Conservation (phyloP, 2,113 vertebrate genomes). For the Australoheros scitulus region DNA sequence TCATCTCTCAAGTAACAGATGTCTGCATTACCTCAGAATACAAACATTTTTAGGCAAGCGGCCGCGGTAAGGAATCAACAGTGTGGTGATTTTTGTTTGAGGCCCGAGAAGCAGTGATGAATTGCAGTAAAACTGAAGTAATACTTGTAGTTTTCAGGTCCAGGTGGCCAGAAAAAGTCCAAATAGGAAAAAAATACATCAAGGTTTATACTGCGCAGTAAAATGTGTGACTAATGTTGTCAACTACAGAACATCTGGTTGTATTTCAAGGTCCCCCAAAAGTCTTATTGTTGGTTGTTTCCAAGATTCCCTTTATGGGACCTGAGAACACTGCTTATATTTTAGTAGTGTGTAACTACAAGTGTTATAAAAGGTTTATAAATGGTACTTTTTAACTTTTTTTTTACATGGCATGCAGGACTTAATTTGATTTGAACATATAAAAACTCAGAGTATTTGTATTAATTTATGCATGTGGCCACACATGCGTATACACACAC, state of each 20-base stretch:
- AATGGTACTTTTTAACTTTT: neutral
- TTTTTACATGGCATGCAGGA: neutral
- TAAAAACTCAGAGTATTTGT: neutral
- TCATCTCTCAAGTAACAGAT: conserved; percentile 1
- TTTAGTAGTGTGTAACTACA: neutral
- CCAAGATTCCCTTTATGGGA: conserved; percentile 1
- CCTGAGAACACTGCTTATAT: neutral
- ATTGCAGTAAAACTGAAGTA: neutral
- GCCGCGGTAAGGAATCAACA: neutral
- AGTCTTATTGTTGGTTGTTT: conserved; percentile 13
- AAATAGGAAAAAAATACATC: neutral
- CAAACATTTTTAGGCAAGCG: neutral
- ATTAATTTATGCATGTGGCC: neutral
- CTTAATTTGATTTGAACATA: neutral
- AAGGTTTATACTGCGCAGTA: neutral
- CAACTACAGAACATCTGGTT: conserved; percentile 7
- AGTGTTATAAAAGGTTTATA: conserved; percentile 7
- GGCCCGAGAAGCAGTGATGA: neutral
- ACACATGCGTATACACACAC: too few relatives aligned
- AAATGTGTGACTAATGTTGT: conserved; percentile 12
- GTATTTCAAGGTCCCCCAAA: neutral
- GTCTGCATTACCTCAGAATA: conserved; percentile 7
- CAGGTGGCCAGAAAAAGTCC: neutral
- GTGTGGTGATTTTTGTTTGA: neutral
- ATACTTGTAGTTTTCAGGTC: neutral